These are phyloP conservation scores for Drosophila mercatorum DNA, from an alignment of 2,888 invertebrate species.

Conservation along the genomic window DNA sequence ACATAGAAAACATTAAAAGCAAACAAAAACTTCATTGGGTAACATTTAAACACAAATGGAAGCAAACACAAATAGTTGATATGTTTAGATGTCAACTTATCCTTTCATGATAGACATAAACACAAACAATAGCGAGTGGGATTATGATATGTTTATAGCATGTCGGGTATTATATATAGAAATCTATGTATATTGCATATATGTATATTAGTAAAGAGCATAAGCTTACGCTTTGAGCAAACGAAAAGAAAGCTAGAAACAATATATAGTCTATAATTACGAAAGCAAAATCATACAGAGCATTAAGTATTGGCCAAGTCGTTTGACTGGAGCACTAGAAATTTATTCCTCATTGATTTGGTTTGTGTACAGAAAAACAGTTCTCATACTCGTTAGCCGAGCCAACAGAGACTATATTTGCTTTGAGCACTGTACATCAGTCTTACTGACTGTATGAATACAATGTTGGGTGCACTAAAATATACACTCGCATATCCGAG, in stretches of 20 bases:
- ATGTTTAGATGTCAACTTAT: conserved; percentile 46
- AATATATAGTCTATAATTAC: conserved; percentile 14
- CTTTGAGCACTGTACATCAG: neutral
- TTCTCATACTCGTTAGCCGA: neutral
- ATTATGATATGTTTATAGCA: conserved; percentile 57
- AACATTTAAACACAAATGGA: conserved; percentile 62
- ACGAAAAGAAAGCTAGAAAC: conserved; percentile 13
- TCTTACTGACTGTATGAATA: too few species aligned
- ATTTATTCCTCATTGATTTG: neutral
- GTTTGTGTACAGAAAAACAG: neutral
- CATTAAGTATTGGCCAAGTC: neutral
- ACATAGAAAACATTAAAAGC: conserved; percentile 63
- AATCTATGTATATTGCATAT: conserved; percentile 2
- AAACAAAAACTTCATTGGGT: conserved; percentile 55
- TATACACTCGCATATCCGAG: too few species aligned
- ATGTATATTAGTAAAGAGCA: conserved; percentile 2
- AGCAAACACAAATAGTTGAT: conserved; percentile 45
- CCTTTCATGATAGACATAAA: conserved; percentile 59
- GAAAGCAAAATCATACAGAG: neutral
- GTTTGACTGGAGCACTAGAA: conserved; percentile 17
- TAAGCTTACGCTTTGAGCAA: conserved; percentile 10
- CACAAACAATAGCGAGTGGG: conserved; percentile 78
- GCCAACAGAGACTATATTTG: neutral
- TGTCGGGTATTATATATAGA: conserved; percentile 26
- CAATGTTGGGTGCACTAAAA: too few species aligned